Percentiles rank a stretch among this genome's conserved stretches.
Evolutionary conservation across 2,888 invertebrate genomes (phyloP).

Genomic region (Scaptomyza tumidula): DNA sequence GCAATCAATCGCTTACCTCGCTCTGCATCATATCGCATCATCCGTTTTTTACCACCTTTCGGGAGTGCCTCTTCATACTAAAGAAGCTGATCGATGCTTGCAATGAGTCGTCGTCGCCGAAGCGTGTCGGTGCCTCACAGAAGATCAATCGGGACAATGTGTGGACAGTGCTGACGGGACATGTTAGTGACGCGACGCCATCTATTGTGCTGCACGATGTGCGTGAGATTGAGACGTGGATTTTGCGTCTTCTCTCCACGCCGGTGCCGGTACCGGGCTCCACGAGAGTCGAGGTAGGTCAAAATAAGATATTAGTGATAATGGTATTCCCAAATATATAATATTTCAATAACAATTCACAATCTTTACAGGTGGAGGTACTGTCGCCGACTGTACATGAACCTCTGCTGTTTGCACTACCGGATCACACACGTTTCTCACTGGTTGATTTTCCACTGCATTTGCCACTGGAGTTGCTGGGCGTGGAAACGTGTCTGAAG

Average conservation of each 20-base stretch:
- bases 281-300: slow-evolving; percentile 89
- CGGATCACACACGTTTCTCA: slow-evolving; percentile 98
- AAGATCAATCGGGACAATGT: slow-evolving; percentile 96
- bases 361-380: slow-evolving; percentile 87
- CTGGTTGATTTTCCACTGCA: slow-evolving; percentile 99
- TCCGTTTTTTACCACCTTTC: slow-evolving; percentile 99
- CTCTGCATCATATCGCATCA: slow-evolving; percentile 99
- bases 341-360: not conserved
- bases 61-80: slow-evolving; percentile 97
- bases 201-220: slow-evolving; percentile 97
- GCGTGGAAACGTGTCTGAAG: slow-evolving; percentile 98
- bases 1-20: slow-evolving; percentile 97
- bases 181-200: slow-evolving; percentile 91
- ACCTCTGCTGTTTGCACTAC: slow-evolving; percentile 95
- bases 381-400: slow-evolving; percentile 93
- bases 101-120: slow-evolving; percentile 96
- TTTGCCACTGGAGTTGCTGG: slow-evolving; percentile 97
- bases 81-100: slow-evolving; percentile 98
- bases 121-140: slow-evolving; percentile 94
- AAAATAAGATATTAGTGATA: too few species aligned
- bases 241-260: slow-evolving; percentile 96
- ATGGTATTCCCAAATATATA: too few species aligned
- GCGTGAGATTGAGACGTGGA: slow-evolving; percentile 99
- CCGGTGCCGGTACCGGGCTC: slow-evolving; percentile 99
- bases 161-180: slow-evolving; percentile 97